A percentile compares a stretch with the other conserved stretches of the same genome.
These are phyloP conservation scores for Cliona cf. orientalis DNA, from an alignment of 37 sponge, comb jelly and placozoan species.

Conservation along the genomic window DNA sequence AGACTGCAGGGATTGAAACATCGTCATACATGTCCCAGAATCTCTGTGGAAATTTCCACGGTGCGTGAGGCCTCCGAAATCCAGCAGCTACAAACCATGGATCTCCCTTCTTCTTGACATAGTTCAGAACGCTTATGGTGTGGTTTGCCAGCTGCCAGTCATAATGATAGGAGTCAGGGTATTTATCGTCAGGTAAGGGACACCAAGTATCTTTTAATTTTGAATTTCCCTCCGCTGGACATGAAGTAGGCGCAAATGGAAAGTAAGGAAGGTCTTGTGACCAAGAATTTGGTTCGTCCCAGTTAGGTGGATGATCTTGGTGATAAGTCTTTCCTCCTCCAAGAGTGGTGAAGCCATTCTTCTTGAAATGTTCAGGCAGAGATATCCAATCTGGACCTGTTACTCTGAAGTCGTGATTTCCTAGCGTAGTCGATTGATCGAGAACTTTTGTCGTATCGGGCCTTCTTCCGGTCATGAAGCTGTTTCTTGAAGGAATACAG, in stretches of 20 bases:
- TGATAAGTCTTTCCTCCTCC: conserved; percentile 55
- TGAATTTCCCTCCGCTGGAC: conserved; percentile 5
- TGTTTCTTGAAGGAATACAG: conserved; percentile 30
- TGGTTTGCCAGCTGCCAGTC: conserved; percentile 20
- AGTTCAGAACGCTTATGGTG: conserved; percentile 14
- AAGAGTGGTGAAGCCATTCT: conserved; percentile 24
- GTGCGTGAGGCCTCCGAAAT: conserved; percentile 24
- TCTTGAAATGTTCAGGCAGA: conserved; percentile 43
- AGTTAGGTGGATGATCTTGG: conserved; percentile 13
- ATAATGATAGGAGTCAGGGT: conserved; percentile 23
- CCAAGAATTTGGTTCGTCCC: conserved; percentile 53
- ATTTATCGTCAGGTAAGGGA: conserved; percentile 19
- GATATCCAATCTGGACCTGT: conserved; percentile 42
- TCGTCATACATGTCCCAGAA: conserved; percentile 34
- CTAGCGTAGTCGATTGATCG: background rate
- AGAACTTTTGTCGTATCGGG: conserved; percentile 36
- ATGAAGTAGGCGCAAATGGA: background rate
- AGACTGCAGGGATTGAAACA: background rate
- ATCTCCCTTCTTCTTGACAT: conserved; percentile 11
- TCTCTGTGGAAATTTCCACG: conserved; percentile 19
- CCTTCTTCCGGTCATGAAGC: conserved; percentile 33
- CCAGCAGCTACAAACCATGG: conserved; percentile 41
- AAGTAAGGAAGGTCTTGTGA: conserved; percentile 33
- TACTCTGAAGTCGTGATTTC: conserved; percentile 9
- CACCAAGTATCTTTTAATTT: conserved; percentile 15